Evolutionary conservation across 2,888 invertebrate species (phyloP).

Genomic region (Leptopilina syphax): DNA sequence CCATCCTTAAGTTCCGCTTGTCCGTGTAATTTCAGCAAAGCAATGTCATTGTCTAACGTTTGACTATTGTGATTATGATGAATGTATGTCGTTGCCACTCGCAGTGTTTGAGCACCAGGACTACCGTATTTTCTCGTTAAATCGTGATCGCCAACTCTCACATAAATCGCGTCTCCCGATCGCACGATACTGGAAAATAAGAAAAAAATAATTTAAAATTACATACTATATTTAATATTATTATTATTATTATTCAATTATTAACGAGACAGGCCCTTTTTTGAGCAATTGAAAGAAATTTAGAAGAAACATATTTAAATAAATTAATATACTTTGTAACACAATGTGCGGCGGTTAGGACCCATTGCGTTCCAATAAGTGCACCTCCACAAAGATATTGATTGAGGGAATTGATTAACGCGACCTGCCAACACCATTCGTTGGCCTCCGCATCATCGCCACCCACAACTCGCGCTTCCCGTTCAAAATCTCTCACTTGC

Average conservation of each 20-base stretch:
- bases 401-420: conserved; percentile 93
- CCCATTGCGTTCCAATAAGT: conserved; percentile 96
- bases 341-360: conserved; percentile 94
- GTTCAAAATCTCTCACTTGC: conserved; percentile 66
- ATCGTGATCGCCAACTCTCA: conserved; percentile 95
- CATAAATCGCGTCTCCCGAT: conserved; percentile 96
- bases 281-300: no score
- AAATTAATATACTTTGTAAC: conserved; percentile 86
- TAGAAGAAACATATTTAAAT: no score
- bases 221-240: no score
- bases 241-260: no score
- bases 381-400: conserved; percentile 96
- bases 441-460: conserved; percentile 94
- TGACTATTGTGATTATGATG: conserved; percentile 97
- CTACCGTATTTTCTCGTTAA: conserved; percentile 93
- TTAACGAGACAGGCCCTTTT: no score
- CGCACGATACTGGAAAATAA: conserved; percentile 85
- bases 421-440: conserved; percentile 98
- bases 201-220: neutral
- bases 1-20: conserved; percentile 93
- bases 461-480: conserved; percentile 85
- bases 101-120: conserved; percentile 92
- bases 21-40: conserved; percentile 91
- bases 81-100: conserved; percentile 95
- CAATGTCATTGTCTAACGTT: conserved; percentile 96